Evolutionary conservation across 37 sponge, comb jelly and placozoan species (phyloP), one percentile per base, ranked within the genome.

Genomic region (Chondrilla cf. caribensis): DNA sequence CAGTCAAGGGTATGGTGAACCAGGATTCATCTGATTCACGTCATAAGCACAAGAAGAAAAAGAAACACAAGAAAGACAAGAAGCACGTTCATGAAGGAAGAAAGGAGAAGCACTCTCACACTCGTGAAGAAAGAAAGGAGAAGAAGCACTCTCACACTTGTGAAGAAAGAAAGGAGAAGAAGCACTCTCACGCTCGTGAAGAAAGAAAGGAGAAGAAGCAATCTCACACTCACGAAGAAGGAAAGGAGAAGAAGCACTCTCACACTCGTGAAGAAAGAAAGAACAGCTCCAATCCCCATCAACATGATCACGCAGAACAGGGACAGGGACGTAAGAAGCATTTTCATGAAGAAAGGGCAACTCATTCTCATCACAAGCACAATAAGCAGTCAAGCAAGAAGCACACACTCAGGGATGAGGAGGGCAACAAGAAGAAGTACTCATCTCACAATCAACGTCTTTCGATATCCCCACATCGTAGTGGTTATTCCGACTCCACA

Each of bases 61-160:
- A 86, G 54, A 86, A 75, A 51, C 54, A 81, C 43, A 58, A 64
- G 28, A 83, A 83, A 73, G 29, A 58, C 38, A 17, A 55, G 17
- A 11, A 55, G 17, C 57, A 55, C 11, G 57, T 19, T 19, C 17
- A 55, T 19, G 57, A 55, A 11, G 17, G 57, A 19, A 17, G 17
- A 11, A 11, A 11, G 17, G 57, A 17, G 17, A 55, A 17, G 57
- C 11, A 55, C 17, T 19, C 57, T 55, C 17, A 55, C 11, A 55
- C 62, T 3, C 0, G 29, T 18, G 29, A 83, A 60, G 54, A 85
- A 37, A 83, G 42, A n/a, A 59, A 59, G 39, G 58, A 58, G 80
- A 83, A 60, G 25, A 41, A 85, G 81, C 15, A 33, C 6, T 11
- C 26, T 22, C 44, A 81, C 40, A 1, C 76, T n/a, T 64, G 80